Evolutionary conservation across 2,888 invertebrate species (phyloP).

Genomic region (Caradrina clavipalpis): DNA sequence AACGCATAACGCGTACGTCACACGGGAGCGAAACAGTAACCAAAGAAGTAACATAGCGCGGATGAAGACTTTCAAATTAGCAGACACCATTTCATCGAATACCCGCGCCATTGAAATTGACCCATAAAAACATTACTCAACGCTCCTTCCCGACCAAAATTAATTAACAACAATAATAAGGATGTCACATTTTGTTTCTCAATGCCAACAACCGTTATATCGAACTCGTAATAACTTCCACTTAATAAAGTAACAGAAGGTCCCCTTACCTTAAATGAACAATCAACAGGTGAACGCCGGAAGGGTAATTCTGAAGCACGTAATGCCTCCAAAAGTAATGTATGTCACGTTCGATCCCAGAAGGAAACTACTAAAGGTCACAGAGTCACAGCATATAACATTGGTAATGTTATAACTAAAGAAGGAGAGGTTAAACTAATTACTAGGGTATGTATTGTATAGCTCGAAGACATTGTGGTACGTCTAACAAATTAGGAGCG

Average conservation of each 20-base stretch:
- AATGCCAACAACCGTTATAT: constrained; percentile 49
- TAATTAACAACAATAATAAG: constrained; percentile 21
- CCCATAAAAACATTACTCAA: neutral
- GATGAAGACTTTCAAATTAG: too few relatives aligned
- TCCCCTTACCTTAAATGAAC: constrained; percentile 22
- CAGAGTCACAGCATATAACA: constrained; percentile 39
- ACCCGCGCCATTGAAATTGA: neutral
- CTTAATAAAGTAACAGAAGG: constrained; percentile 58
- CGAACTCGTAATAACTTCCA: constrained; percentile 52
- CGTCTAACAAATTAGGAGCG: constrained; percentile 25
- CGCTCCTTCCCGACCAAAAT: constrained; percentile 1
- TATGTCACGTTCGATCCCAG: constrained; percentile 44
- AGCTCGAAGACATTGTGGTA: constrained; percentile 1
- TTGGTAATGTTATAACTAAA: constrained; percentile 36
- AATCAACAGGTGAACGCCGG: constrained; percentile 47
- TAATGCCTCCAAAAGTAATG: constrained; percentile 47
- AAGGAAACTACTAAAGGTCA: constrained; percentile 50
- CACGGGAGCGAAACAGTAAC: too few relatives aligned
- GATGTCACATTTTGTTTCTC: constrained; percentile 39
- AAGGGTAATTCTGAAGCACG: constrained; percentile 46
- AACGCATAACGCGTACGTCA: too few relatives aligned
- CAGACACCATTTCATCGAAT: too few relatives aligned
- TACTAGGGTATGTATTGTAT: constrained; percentile 17
- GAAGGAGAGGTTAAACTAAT: constrained; percentile 49
- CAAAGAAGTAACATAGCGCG: too few relatives aligned